Conservation (phyloP, 1,140 invertebrate genomes). For the Trichonephila clavata region DNA sequence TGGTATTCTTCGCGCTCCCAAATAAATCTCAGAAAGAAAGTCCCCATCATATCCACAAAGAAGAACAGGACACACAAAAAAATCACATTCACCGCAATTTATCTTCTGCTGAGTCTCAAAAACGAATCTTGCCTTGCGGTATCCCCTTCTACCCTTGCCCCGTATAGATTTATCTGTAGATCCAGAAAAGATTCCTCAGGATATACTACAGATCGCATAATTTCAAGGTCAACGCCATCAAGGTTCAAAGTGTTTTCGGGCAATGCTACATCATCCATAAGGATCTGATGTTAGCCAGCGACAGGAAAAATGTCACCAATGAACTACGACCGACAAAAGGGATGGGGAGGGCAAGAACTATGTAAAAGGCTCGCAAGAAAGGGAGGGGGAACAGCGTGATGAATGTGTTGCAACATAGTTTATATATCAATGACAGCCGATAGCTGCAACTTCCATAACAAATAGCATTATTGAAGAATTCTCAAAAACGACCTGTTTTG, state of each 20-base stretch:
- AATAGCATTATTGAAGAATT: background rate
- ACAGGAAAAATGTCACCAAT: slow-evolving; percentile 43
- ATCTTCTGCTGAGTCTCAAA: slow-evolving; percentile 15
- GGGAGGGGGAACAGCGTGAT: background rate
- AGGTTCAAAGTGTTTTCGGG: slow-evolving; percentile 37
- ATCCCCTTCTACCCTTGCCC: background rate
- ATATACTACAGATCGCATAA: slow-evolving; percentile 30
- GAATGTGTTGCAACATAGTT: slow-evolving; percentile 24
- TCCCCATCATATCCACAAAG: slow-evolving; percentile 2
- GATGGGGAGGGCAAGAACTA: background rate
- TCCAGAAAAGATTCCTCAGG: background rate
- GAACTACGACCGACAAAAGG: slow-evolving; percentile 41
- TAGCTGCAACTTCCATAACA: slow-evolving; percentile 11
- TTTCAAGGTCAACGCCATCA: slow-evolving; percentile 69
- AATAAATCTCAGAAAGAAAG: slow-evolving; percentile 26
- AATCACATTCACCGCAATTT: slow-evolving; percentile 1
- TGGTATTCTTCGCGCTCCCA: slow-evolving; percentile 11
- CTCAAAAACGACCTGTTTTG: background rate
- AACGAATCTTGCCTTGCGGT: background rate
- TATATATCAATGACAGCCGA: slow-evolving; percentile 23
- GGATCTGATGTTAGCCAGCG: slow-evolving; percentile 33
- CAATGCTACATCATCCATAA: slow-evolving; percentile 55
- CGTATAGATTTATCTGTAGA: slow-evolving; percentile 23
- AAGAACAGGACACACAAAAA: slow-evolving; percentile 7
- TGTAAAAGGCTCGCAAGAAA: background rate